Base-by-base conservation (phyloP, 2,888 invertebrate genomes). In the Eurois occulta region DNA sequence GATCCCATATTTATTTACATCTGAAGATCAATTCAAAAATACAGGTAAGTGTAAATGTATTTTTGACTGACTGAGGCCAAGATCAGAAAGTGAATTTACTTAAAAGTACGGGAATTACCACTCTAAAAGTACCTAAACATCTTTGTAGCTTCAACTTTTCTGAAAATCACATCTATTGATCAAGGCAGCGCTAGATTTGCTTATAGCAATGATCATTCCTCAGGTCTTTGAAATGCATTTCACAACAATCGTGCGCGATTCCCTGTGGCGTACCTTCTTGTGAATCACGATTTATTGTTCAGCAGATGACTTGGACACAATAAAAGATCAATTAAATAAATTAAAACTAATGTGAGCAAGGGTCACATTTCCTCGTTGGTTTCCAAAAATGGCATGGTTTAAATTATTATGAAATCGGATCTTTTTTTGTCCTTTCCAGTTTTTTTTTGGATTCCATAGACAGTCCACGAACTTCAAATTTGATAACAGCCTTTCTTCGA, bases 191-290 rank as follows among this genome's bases (percentile, higher is more conserved):
- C 35, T 75, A n/a, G 8, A 60, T 70, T 58, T 69, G 32, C 55
- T 43, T 62, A 75, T 32, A 68, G 73, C 60, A 66, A 46, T 75
- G 43, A 65, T 66, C 73, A 76, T 73, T 72, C 70, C 65, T 70
- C 52, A 64, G 52, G 75, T 74, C 86, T 83, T 85, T 81, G 84
- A 76, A 78, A 70, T 70, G 66, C 80, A 75, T 84, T 86, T 86
- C 78, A 72, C 70, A 82, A 82, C 46, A 76, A 58, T 52, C 74
- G 67, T 78, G 67, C 70, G 38, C 72, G 28, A 52, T 84, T 64
- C 62, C 81, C 72, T 75, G 71, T 71, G 71, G 75, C 46, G 55
- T 58, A 32, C 24, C 35, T 48, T 62, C 58, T 72, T 72, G 62
- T 48, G n/a, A 62, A 70, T 75, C 78, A 75, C 65, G 55, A 58